phyloP scores from a whole-genome alignment of 2,797 vertebrate genomes.

The Chelonia mydas region DNA sequence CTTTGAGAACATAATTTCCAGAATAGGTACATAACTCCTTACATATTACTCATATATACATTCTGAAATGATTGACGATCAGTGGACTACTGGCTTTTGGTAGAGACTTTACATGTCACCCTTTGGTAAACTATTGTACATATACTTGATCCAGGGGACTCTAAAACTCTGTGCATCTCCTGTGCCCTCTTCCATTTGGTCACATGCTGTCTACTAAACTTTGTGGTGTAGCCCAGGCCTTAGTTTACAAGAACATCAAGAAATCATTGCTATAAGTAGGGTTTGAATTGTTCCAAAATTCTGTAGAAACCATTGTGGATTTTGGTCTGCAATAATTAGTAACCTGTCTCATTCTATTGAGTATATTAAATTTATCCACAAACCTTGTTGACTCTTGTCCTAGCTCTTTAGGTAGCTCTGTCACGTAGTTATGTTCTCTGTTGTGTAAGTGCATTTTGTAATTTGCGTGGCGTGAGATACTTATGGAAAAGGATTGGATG shows the following conservation, averaged over 20 bases:
- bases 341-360: background rate
- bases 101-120: too few species aligned
- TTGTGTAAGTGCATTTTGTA: background rate
- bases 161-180: too few species aligned
- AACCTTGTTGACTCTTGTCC: background rate
- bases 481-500: background rate
- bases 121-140: too few species aligned
- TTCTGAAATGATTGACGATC: too few species aligned
- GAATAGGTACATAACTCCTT: too few species aligned
- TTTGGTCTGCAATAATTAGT: background rate
- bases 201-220: too few species aligned
- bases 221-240: background rate
- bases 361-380: background rate
- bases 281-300: background rate
- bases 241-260: background rate
- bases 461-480: background rate
- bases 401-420: background rate
- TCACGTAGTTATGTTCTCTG: background rate
- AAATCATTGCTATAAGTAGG: background rate
- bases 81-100: too few species aligned
- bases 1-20: too few species aligned
- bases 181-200: too few species aligned
- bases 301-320: background rate
- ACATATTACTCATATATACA: too few species aligned
- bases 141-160: too few species aligned